Base-by-base conservation (phyloP, 1,140 invertebrate genomes). In the Eufriesea mexicana region DNA sequence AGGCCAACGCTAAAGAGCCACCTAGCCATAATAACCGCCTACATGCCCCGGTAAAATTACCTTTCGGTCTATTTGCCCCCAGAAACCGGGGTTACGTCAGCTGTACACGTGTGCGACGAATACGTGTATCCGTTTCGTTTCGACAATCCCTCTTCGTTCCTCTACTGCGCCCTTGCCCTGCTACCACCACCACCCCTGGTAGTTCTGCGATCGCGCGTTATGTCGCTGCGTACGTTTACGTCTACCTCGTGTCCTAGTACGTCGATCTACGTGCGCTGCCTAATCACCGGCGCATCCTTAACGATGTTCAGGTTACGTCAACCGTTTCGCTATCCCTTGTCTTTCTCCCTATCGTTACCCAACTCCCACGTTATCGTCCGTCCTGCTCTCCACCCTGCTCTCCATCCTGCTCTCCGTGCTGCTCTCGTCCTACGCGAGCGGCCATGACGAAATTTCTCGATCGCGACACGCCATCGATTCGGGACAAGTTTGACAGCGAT, bases 1-100 rank as follows among this genome's bases (percentile, higher is more conserved):
- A 54, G 47, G 35, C 18, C 28, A 57, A 57, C 66, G 76, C 6
- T 35, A 68, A 25, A 79, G 68, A 84, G 67, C 54, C 51, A 78
- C 23, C 75, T 68, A 57, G 51, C 72, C 72, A 49, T 86, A 84
- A 86, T 84, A 85, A 79, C 78, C 71, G 78, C 78, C 83, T 86
- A 86, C 78, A 57, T 76, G 49, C 16, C 73, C n/a, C 25, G 71
- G 66, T 51, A 47, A 86, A 86, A 86, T 86, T 77, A 84, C 85
- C 73, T 76, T 77, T 82, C 51, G 83, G 73, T 86, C 83, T 86
- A 86, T 86, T 85, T 86, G 85, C 77, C 54, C 67, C 28, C 49
- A 55, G 73, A 81, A 85, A 82, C 72, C 73, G 49, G 64, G 45
- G 61, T 86, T 82, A 85, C 85, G 82, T 86, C 82, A 86, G 35